phyloP scores from a whole-genome alignment of 2,797 vertebrate species.

The Sandelia bainsii region DNA sequence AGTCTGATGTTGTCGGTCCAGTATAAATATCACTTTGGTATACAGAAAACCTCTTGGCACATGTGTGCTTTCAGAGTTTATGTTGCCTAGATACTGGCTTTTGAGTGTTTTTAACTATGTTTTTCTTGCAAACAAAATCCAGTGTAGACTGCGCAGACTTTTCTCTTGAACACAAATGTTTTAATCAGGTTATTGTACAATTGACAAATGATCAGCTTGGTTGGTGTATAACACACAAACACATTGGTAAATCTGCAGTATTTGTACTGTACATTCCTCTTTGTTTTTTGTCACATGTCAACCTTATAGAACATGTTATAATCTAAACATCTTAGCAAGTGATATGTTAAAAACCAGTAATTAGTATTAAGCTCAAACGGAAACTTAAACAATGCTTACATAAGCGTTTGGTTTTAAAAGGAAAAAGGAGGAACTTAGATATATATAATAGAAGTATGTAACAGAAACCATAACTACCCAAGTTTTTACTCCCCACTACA shows the following conservation, averaged over 20 bases:
- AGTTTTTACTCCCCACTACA: not conserved
- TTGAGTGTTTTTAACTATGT: too few relatives aligned
- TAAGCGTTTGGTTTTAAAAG: too few relatives aligned
- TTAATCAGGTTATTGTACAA: not conserved
- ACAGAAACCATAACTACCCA: not conserved
- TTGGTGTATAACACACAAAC: not conserved
- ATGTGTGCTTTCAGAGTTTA: slow-evolving; percentile 15
- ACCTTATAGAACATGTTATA: not conserved
- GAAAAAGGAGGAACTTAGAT: too few relatives aligned
- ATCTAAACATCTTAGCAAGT: too few relatives aligned
- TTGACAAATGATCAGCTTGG: not conserved
- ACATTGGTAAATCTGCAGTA: not conserved
- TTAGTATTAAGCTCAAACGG: too few relatives aligned
- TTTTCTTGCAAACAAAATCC: slow-evolving; percentile 12
- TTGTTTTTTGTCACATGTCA: not conserved
- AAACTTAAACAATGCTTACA: too few relatives aligned
- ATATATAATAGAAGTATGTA: not conserved
- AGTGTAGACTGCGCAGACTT: not conserved
- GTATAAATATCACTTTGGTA: slow-evolving; percentile 18
- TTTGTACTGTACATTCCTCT: not conserved
- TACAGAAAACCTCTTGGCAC: not conserved
- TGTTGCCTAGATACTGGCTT: slow-evolving; percentile 25
- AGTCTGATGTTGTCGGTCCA: not conserved
- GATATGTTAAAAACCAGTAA: too few relatives aligned
- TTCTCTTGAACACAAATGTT: not conserved